Evolutionary conservation across 1,140 invertebrate genomes (phyloP), one percentile per base, ranked within the genome.

Genomic region (Archivesica marissinica): DNA sequence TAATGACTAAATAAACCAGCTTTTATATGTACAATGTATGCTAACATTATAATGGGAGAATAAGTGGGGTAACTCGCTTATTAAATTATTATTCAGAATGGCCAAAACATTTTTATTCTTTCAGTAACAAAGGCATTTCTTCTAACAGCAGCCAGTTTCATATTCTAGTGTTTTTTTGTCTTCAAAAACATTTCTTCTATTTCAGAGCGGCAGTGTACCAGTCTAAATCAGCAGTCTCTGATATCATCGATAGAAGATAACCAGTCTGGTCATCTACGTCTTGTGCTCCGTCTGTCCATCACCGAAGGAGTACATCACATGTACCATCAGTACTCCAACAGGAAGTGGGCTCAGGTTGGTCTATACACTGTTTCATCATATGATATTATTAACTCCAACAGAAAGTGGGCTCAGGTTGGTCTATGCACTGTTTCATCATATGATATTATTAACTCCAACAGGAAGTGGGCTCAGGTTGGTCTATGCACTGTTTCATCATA

Each of bases 331-430:
- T 79, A 64, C 17, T 66, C 56, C 23, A 64, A 0, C 2, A 66
- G n/a, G 1, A 79, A 79, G 41, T 79, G 76, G 76, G 25, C 23
- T 47, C 76, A 79, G 59, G 76, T 79, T n/a, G n/a, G n/a, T n/a
- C n/a, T n/a, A n/a, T n/a, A n/a, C n/a, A n/a, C n/a, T n/a, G n/a
- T n/a, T n/a, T n/a, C n/a, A n/a, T n/a, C n/a, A n/a, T n/a, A n/a
- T n/a, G n/a, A n/a, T n/a, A n/a, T n/a, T n/a, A n/a, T n/a, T n/a
- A n/a, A 64, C 17, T 66, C 56, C 23, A 64, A 0, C 2, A 66
- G n/a, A 1, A 79, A 79, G 41, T 79, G 76, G 76, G 25, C 23
- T 47, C 76, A 79, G 59, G 76, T 79, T n/a, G n/a, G n/a, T n/a
- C n/a, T n/a, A n/a, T n/a, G n/a, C n/a, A n/a, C n/a, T n/a, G n/a